A percentile compares a stretch with the other conserved stretches of the same genome.
Evolutionary conservation across 2,888 invertebrate species (phyloP).

Genomic region (Ophraella communa): DNA sequence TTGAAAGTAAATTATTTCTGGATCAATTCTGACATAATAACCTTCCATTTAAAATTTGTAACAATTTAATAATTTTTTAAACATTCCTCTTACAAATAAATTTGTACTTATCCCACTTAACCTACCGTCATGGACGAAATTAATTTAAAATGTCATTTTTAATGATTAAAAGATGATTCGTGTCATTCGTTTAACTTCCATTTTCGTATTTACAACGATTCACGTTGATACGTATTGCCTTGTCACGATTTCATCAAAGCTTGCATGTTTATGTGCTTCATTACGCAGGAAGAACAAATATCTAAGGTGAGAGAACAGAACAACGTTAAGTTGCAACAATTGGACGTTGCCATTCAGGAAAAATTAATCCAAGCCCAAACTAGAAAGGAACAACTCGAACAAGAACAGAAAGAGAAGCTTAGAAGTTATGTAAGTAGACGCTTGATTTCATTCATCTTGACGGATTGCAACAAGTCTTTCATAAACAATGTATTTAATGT

Average conservation of each 20-base stretch:
- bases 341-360: conserved; percentile 73
- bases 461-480: conserved; percentile 4
- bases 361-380: conserved; percentile 73
- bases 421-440: conserved; percentile 75
- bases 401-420: conserved; percentile 79
- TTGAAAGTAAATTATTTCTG: too few species aligned
- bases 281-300: conserved; percentile 74
- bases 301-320: conserved; percentile 73
- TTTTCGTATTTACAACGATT: conserved; percentile 27
- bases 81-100: too few species aligned
- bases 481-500: too few species aligned
- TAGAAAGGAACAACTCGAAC: conserved; percentile 76
- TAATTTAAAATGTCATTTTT: too few species aligned
- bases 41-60: too few species aligned
- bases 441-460: not conserved
- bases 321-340: conserved; percentile 71
- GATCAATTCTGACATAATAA: too few species aligned
- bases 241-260: conserved; percentile 41
- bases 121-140: too few species aligned
- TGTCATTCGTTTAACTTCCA: not conserved
- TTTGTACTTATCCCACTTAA: too few species aligned
- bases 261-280: conserved; percentile 52
- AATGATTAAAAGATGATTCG: not conserved
- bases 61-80: too few species aligned
- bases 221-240: conserved; percentile 30